Evolutionary conservation across 2,113 vertebrate genomes (phyloP), one percentile per base, ranked within the genome.

Genomic region (Ochotona princeps): DNA sequence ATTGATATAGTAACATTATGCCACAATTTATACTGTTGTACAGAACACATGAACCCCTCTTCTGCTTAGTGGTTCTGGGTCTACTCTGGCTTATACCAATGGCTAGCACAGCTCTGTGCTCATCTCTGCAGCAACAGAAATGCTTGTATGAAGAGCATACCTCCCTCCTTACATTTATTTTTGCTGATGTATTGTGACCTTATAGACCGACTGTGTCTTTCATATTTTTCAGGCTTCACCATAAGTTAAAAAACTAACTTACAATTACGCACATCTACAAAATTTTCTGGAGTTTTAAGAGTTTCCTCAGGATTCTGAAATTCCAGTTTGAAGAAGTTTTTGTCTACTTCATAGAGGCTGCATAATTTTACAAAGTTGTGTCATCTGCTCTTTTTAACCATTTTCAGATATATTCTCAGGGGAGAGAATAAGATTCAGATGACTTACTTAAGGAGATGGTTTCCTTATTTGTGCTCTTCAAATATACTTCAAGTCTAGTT

Each of bases 331-430:
- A 26, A 81, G 84, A 66, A 54, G 26, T 61, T 73, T 49, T 90
- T 91, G 18, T 51, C 76, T 38, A 18, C 26, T 2, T 13, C 49
- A 66, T 54, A 7, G 60, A 88, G 17, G 3, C 30, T 66, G 38
- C 20, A 73, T 30, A 30, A 72, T 18, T 84, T 81, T 65, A 28
- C n/a, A 87, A 80, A 83, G 30, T 74, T 65, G 21, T 60, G 70
- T 80, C 44, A 20, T 88, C 51, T 76, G 38, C 30, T 67, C 38
- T 95, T 21, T 70, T 12, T 44, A 87, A 69, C 57, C 72, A 75
- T 32, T 90, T 83, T 32, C 44, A 90, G 65, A 87, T 83, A 90
- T 74, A 47, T 67, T 25, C 18, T 87, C 73, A 69, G n/a, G 61
- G 18, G n/a, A n/a, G 85, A 57, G 17, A 61, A 67, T 30, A 63